Conservation (phyloP, 2,113 vertebrate genomes). For the Anolis carolinensis region DNA sequence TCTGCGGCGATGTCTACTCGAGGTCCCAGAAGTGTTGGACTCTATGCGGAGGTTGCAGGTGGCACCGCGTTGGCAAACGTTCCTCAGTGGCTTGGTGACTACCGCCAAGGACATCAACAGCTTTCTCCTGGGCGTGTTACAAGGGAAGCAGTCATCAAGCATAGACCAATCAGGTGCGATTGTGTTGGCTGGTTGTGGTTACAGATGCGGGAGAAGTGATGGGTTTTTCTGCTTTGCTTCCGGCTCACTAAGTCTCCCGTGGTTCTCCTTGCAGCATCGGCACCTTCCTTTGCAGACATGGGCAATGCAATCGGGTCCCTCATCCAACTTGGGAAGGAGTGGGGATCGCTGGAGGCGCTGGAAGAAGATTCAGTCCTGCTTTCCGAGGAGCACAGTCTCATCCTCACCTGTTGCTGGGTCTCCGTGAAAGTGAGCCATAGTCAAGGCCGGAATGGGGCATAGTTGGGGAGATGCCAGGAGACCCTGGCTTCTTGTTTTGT, state of each 20-base stretch:
- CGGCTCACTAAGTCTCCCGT: not conserved
- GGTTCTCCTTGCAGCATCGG: slow-evolving; percentile 70
- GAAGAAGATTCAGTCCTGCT: slow-evolving; percentile 78
- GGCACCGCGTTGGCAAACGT: slow-evolving; percentile 53
- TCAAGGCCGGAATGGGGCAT: no score
- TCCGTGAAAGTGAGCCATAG: slow-evolving; percentile 87
- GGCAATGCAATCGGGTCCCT: slow-evolving; percentile 85
- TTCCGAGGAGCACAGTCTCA: slow-evolving; percentile 86
- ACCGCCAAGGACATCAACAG: slow-evolving; percentile 69
- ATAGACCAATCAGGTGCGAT: slow-evolving; percentile 65
- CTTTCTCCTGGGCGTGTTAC: slow-evolving; percentile 81
- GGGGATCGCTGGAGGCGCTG: slow-evolving; percentile 55
- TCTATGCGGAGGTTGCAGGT: slow-evolving; percentile 58
- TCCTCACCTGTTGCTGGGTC: slow-evolving; percentile 93
- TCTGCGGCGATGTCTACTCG: slow-evolving; percentile 82
- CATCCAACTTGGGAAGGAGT: slow-evolving; percentile 73
- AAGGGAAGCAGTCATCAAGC: slow-evolving; percentile 62
- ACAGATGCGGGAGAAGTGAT: not conserved
- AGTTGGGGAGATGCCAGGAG: no score
- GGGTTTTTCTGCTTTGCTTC: not conserved
- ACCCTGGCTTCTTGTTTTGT: no score
- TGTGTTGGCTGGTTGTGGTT: not conserved
- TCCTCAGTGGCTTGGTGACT: slow-evolving; percentile 73
- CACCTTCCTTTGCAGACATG: slow-evolving; percentile 90
- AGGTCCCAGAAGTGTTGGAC: slow-evolving; percentile 63